These are phyloP conservation scores for Murina feae DNA, from an alignment of 2,113 vertebrate species.

Conservation along the genomic window DNA sequence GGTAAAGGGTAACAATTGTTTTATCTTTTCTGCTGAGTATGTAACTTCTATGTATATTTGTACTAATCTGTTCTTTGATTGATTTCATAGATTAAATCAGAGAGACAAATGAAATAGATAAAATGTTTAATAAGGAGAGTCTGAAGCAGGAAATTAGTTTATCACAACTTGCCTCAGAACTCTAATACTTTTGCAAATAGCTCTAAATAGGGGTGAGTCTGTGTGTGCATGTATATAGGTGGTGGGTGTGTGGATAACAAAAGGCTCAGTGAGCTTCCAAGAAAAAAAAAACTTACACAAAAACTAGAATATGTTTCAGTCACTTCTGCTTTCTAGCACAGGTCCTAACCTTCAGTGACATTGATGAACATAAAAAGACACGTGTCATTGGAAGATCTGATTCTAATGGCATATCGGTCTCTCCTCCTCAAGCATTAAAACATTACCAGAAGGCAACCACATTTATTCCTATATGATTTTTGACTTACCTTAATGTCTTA, in stretches of 20 bases:
- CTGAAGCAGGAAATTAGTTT: constrained; percentile 10
- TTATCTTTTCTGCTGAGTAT: constrained; percentile 32
- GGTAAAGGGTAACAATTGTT: constrained; percentile 32
- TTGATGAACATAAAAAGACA: background rate
- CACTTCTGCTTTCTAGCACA: background rate
- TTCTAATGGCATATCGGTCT: background rate
- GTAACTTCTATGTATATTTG: constrained; percentile 6
- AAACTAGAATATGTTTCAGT: background rate
- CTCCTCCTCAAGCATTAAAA: background rate
- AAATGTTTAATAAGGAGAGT: constrained; percentile 24
- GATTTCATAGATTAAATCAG: constrained; percentile 31
- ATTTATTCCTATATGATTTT: background rate
- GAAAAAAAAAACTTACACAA: no score
- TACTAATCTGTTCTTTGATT: background rate
- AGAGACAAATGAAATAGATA: background rate
- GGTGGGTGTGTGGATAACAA: background rate
- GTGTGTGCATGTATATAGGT: rapidly evolving
- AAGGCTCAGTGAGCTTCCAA: background rate
- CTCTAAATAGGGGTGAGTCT: background rate
- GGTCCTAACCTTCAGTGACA: background rate
- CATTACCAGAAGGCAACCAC: background rate
- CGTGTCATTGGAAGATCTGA: background rate
- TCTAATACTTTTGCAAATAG: background rate
- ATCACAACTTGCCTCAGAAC: background rate
- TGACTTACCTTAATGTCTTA: background rate